Conservation (phyloP, 2,888 invertebrate genomes). For the Drosophila cognata region DNA sequence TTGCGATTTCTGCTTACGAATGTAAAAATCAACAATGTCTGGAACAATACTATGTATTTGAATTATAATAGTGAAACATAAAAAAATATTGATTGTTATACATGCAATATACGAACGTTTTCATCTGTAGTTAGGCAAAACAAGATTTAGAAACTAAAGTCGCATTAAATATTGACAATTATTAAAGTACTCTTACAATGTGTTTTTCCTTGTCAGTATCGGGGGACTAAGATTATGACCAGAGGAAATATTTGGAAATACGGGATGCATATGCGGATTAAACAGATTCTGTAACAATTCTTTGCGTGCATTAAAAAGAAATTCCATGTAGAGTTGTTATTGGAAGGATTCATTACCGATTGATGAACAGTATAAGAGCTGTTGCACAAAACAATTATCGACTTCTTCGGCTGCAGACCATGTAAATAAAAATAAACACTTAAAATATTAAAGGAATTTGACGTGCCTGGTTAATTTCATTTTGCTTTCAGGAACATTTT, state of each 20-base stretch:
- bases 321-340: no score
- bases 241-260: background rate
- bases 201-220: background rate
- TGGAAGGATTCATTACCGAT: background rate
- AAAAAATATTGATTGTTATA: slow-evolving; percentile 71
- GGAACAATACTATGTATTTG: slow-evolving; percentile 43
- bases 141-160: slow-evolving; percentile 56
- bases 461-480: background rate
- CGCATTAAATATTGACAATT: slow-evolving; percentile 57
- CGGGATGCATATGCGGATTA: background rate
- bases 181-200: slow-evolving; percentile 24
- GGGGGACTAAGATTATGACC: background rate
- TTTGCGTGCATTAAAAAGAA: background rate
- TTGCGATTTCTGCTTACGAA: slow-evolving; percentile 38
- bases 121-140: slow-evolving; percentile 72
- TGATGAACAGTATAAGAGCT: background rate
- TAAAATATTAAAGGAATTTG: background rate
- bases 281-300: background rate
- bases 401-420: background rate
- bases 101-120: slow-evolving; percentile 65
- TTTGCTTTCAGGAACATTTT: background rate
- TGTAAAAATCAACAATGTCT: slow-evolving; percentile 55
- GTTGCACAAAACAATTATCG: background rate
- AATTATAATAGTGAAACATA: slow-evolving; percentile 45
- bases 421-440: background rate